These are phyloP conservation scores for Nymphalis c-album DNA, from an alignment of 2,888 invertebrate genomes.

Conservation along the genomic window DNA sequence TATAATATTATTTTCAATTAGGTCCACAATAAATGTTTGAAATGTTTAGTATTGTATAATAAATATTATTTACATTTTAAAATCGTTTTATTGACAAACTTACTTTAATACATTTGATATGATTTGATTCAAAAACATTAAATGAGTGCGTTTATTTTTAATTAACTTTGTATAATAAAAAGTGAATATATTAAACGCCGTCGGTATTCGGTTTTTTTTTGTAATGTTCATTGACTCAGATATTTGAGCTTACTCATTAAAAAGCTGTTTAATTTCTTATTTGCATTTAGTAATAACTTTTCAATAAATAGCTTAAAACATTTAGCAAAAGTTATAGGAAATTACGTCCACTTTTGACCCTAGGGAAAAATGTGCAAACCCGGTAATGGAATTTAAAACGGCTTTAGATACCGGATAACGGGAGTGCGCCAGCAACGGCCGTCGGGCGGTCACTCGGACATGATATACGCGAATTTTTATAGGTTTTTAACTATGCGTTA, in stretches of 20 bases:
- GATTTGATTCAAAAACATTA: too few relatives aligned
- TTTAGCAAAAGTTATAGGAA: constrained; percentile 16
- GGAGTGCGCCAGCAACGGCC: constrained; percentile 38
- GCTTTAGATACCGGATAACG: constrained; percentile 51
- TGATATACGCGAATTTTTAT: constrained; percentile 70
- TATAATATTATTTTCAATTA: not conserved
- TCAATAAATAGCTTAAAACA: constrained; percentile 12
- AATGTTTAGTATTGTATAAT: not conserved
- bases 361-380: constrained; percentile 39
- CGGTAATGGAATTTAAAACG: constrained; percentile 62
- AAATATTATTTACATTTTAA: not conserved
- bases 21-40: not conserved
- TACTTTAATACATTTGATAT: too few relatives aligned
- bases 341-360: constrained; percentile 21
- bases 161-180: too few relatives aligned
- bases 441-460: constrained; percentile 64
- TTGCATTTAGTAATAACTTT: constrained; percentile 22
- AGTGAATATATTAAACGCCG: not conserved
- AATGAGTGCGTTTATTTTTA: too few relatives aligned
- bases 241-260: constrained; percentile 21
- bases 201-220: not conserved
- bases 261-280: constrained; percentile 14
- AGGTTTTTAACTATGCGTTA: constrained; percentile 61
- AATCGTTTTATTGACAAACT: too few relatives aligned
- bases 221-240: constrained; percentile 11